Evolutionary conservation across 2,888 invertebrate genomes (phyloP), one percentile per base, ranked within the genome.

Genomic region (Sinelater perroti): DNA sequence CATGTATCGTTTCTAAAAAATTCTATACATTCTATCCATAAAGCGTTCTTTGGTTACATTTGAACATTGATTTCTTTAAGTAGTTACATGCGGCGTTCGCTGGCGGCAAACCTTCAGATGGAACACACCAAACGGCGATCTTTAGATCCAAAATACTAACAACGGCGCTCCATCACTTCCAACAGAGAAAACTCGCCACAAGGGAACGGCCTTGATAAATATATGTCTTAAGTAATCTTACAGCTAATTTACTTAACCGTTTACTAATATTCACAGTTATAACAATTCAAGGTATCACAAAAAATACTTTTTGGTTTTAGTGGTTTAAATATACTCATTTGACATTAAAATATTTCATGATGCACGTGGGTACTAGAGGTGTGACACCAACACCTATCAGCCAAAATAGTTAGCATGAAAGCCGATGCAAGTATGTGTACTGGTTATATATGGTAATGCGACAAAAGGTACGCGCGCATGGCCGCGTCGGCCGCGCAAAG

Each of bases 231-330:
- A 11, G 13, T 38, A 11, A 10, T 6, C 26, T 28, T 36, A 36
- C n/a, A 8, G 21, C 35, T 40, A 47, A 52, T 30, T 44, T 35
- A 20, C 16, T 35, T 26, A 54, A 17, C 50, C 26, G 26, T 36
- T 50, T 44, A 50, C 21, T 35, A 45, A 33, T 44, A 56, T 56
- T 56, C 56, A 57, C 56, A 57, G 46, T 51, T 52, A 57, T 57
- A 57, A 73, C 70, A 72, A 70, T 72, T 63, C 70, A 73, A 73
- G 73, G 72, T 75, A 75, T 75, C 75, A 75, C 75, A 75, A 75
- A 74, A 73, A 75, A 75, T 75, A 75, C 73, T 70, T 73, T 73
- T 71, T 55, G 47, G 58, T 52, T 55, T 44, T 58, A 50, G 49
- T 44, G 44, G 42, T 42, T 50, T 36, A 35, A 36, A 16, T 38